These are phyloP conservation scores for Julus scandinavius DNA, from an alignment of 2,888 invertebrate genomes.

Conservation along the genomic window DNA sequence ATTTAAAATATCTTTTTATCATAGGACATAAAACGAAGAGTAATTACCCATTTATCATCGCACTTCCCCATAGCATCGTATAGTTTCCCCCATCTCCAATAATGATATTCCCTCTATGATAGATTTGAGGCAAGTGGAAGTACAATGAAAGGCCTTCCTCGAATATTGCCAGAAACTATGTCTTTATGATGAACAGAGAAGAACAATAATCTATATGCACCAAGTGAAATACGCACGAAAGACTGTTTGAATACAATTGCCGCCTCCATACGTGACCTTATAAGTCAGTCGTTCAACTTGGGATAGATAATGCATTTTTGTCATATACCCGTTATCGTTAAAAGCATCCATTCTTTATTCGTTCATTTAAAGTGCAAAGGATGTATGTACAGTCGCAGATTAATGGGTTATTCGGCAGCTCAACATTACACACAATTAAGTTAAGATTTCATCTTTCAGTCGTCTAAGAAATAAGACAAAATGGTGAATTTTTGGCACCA, in stretches of 20 bases:
- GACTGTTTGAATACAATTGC: background rate
- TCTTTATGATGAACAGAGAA: conserved; percentile 10
- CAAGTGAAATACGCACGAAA: background rate
- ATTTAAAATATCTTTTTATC: background rate
- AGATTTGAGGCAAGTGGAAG: background rate
- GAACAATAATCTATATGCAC: background rate
- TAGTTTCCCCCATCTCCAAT: background rate
- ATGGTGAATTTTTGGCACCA: too few relatives aligned
- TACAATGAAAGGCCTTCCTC: background rate
- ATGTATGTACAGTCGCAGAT: too few relatives aligned
- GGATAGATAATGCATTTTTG: background rate
- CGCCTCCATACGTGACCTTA: background rate
- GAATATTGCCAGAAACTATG: conserved; percentile 2
- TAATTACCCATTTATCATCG: conserved; percentile 11
- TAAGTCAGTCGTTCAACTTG: background rate
- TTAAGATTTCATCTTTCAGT: background rate
- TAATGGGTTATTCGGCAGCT: too few relatives aligned
- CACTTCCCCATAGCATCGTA: background rate
- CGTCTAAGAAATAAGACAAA: too few relatives aligned
- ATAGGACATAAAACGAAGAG: background rate
- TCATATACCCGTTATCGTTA: background rate
- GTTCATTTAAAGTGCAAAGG: background rate
- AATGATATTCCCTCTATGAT: background rate
- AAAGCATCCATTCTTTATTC: background rate
- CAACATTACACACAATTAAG: background rate